Evolutionary conservation across 2,797 vertebrate species (phyloP).

Genomic region (Anas bernieri): DNA sequence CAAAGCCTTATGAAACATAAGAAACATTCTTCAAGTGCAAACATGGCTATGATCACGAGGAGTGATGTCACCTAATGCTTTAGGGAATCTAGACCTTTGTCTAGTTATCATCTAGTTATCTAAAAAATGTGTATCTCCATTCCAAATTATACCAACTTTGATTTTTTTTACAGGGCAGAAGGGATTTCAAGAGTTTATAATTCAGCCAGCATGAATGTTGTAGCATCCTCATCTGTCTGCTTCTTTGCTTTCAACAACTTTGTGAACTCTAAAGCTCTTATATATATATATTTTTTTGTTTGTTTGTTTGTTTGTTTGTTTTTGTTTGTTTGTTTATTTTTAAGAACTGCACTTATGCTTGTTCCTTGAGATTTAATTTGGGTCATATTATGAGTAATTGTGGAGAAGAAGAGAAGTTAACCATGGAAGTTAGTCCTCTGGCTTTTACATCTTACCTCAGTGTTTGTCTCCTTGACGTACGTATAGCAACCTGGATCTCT

Average conservation of each 20-base stretch:
- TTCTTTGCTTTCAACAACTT: not conserved
- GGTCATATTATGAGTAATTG: not conserved
- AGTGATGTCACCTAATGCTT: not conserved
- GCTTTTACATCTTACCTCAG: not conserved
- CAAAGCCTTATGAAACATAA: not conserved
- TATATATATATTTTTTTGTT: too few species aligned
- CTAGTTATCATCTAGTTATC: not conserved
- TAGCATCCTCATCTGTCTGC: not conserved
- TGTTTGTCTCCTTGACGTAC: not conserved
- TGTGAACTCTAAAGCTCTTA: not conserved
- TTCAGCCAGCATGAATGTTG: not conserved
- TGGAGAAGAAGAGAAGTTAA: not conserved
- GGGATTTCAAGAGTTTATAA: not conserved
- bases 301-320: not conserved
- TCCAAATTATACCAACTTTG: not conserved
- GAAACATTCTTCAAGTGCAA: not conserved
- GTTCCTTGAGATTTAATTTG: not conserved
- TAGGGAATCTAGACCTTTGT: not conserved
- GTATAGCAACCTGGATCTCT: not conserved
- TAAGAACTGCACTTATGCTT: not conserved
- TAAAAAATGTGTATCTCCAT: not conserved
- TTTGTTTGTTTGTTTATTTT: not conserved
- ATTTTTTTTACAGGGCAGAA: not conserved
- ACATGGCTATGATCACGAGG: rapidly evolving
- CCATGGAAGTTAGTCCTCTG: not conserved